These are phyloP conservation scores for Semaprochilodus insignis DNA, from an alignment of 2,797 vertebrate genomes.

Conservation along the genomic window DNA sequence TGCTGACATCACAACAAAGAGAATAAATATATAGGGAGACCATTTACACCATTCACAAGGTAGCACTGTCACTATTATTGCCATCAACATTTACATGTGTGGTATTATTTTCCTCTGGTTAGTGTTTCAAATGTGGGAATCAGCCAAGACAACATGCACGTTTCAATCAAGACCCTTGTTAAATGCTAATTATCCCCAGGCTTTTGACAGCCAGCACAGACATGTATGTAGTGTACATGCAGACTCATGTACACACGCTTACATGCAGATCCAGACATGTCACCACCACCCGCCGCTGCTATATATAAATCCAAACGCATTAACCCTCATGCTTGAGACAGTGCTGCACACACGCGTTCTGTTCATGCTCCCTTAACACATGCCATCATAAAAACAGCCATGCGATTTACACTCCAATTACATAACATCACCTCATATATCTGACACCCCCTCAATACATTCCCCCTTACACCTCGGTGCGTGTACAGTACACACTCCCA, in stretches of 20 bases:
- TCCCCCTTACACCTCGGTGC: constrained; percentile 1
- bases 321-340: constrained; percentile 16
- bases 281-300: constrained; percentile 35
- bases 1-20: not conserved
- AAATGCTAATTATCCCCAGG: not conserved
- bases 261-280: constrained; percentile 43
- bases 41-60: not conserved
- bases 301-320: constrained; percentile 12
- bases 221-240: not conserved
- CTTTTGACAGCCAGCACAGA: not conserved
- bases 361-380: constrained; percentile 48
- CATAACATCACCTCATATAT: constrained; percentile 23
- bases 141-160: not conserved
- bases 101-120: not conserved
- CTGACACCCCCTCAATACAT: not conserved
- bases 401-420: not conserved
- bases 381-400: constrained; percentile 1
- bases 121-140: not conserved
- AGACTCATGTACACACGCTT: constrained; percentile 38
- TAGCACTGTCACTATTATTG: not conserved
- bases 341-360: constrained; percentile 39
- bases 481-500: constrained; percentile 20
- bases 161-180: not conserved
- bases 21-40: not conserved
- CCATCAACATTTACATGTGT: not conserved